Evolutionary conservation across 2,113 vertebrate species (phyloP).

Genomic region (Struthio camelus): DNA sequence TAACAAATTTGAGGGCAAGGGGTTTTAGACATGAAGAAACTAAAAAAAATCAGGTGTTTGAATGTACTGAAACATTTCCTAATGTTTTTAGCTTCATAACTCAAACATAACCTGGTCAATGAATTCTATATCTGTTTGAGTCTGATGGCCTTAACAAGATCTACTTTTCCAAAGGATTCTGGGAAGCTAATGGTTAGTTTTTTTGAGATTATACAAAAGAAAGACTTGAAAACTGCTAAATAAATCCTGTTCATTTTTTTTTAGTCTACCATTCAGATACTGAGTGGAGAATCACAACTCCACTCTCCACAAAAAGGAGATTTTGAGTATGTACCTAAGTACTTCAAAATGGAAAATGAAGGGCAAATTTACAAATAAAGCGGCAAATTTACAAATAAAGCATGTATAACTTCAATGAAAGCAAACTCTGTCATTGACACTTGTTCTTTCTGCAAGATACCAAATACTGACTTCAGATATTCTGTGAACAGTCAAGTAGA

Average conservation of each 20-base stretch:
- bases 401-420: too few species aligned
- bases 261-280: too few species aligned
- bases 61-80: background rate
- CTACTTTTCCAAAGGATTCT: background rate
- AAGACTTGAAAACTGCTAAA: background rate
- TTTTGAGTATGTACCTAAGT: background rate
- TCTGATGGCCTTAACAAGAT: background rate
- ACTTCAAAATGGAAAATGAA: background rate
- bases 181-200: background rate
- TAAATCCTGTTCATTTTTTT: background rate
- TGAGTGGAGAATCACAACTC: background rate
- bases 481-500: background rate
- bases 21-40: background rate
- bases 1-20: background rate
- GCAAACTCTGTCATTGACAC: background rate
- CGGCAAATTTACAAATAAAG: too few species aligned
- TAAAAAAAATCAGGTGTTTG: background rate
- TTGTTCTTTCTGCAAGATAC: background rate
- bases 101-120: background rate
- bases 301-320: background rate
- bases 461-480: background rate
- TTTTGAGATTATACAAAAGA: background rate
- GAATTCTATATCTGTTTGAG: background rate
- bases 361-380: background rate
- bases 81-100: background rate